Percentiles rank a stretch among this genome's conserved stretches.
phyloP scores from a whole-genome alignment of 2,113 vertebrate genomes.

The Illadopsis cleaveri region DNA sequence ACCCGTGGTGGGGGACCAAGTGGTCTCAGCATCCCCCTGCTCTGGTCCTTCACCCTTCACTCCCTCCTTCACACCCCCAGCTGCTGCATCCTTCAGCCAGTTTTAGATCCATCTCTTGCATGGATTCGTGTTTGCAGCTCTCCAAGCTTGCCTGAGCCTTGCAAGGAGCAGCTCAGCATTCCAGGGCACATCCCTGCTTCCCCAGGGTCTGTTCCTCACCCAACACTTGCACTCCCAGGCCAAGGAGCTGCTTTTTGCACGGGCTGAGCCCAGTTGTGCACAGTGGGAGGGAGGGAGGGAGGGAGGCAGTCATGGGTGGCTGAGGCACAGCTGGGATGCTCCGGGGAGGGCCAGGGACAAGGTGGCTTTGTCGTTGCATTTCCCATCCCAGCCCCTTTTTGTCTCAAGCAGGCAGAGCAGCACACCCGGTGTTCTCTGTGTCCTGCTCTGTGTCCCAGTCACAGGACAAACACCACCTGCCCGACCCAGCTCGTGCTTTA shows the following conservation, averaged over 20 bases:
- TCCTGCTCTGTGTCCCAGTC: background rate
- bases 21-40: background rate
- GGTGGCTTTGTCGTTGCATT: background rate
- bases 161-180: background rate
- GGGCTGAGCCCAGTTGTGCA: background rate
- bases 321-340: slow-evolving; percentile 47
- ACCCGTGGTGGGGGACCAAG: fast-evolving
- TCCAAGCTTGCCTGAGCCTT: background rate
- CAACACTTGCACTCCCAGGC: fast-evolving
- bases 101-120: fast-evolving
- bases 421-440: background rate
- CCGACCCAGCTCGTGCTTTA: background rate
- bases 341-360: slow-evolving; percentile 35
- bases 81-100: background rate
- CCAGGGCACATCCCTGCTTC: background rate
- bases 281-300: background rate
- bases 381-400: slow-evolving; percentile 18
- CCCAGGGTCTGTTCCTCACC: background rate
- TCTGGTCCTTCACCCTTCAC: fast-evolving
- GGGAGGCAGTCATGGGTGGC: slow-evolving; percentile 24
- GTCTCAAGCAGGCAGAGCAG: background rate
- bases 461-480: background rate
- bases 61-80: background rate
- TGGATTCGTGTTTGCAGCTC: fast-evolving
- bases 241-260: fast-evolving